Base-by-base conservation (phyloP, 2,888 invertebrate species). In the Erynnis tages region DNA sequence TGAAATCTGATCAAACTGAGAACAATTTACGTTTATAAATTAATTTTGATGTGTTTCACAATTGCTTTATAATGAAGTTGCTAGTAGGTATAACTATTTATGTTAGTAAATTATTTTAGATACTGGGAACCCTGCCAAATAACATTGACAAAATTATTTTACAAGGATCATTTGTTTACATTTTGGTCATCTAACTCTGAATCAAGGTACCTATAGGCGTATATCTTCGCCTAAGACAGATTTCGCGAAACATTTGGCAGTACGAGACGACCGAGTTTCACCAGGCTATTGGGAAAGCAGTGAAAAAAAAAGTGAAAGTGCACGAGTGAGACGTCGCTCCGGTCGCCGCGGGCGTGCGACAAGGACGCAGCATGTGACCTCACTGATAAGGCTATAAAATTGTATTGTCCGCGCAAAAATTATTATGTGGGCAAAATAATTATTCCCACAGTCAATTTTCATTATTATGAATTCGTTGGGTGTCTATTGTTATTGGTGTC, bases 221-320 rank as follows among this genome's bases (percentile, higher is more conserved):
- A n/a, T n/a, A n/a, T n/a, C 16, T 34, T 34, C 34, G 16, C 46
- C 11, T 60, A 57, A 55, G 55, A 52, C 63, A 65, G 61, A 56
- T 62, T 74, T 73, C 54, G 62, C 73, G 73, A 74, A 81, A 78
- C 73, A 81, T 84, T 84, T 81, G 81, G 82, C 82, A 77, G 73
- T 73, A 62, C 73, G 74, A 76, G 76, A 79, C 79, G 82, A 74
- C 79, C 43, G 50, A 52, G 50, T 50, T 50, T 50, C 50, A 37
- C 76, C 69, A 61, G 56, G 57, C 73, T 75, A 81, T 83, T 81
- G 81, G 77, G 86, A 86, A 85, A 86, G 85, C 77, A 70, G 73
- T 70, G 48, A 56, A 71, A 77, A 81, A 83, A 84, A 84, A 84
- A 85, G 85, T 82, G 86, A 85, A 85, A 86, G 86, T 71, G 75